These are phyloP conservation scores for Ochropleura leucogaster DNA, from an alignment of 2,888 invertebrate genomes.

Conservation along the genomic window DNA sequence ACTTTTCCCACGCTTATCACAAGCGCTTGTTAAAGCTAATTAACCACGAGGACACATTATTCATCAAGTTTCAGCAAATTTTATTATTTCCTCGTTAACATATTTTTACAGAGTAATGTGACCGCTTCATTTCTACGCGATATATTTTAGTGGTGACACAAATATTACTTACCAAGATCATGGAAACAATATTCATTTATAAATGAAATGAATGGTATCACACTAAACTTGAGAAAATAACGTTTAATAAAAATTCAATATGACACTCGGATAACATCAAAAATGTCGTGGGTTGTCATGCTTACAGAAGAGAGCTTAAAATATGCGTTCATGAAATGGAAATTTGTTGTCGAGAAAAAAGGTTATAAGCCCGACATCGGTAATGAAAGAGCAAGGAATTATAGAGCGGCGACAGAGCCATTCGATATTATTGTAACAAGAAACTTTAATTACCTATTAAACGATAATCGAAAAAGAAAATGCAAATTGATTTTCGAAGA, in stretches of 20 bases:
- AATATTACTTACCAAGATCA: constrained; percentile 48
- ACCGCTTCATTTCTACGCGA: constrained; percentile 13
- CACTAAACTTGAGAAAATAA: constrained; percentile 56
- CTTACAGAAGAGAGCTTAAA: constrained; percentile 22
- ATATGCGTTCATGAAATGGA: constrained; percentile 43
- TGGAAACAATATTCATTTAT: constrained; percentile 53
- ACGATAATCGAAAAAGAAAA: background rate
- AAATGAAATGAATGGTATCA: constrained; percentile 51
- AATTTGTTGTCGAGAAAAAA: constrained; percentile 29
- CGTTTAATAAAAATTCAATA: constrained; percentile 55
- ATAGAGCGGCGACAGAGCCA: constrained; percentile 18
- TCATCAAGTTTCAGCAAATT: constrained; percentile 44
- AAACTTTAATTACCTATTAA: constrained; percentile 39
- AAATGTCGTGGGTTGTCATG: constrained; percentile 52
- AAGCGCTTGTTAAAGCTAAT: constrained; percentile 34
- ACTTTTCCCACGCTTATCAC: constrained; percentile 30
- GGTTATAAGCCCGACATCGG: background rate
- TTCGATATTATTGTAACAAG: constrained; percentile 45
- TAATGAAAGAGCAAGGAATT: constrained; percentile 18
- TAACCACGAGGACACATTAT: constrained; percentile 29
- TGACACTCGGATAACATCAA: constrained; percentile 40
- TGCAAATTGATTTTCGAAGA: constrained; percentile 6
- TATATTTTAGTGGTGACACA: constrained; percentile 14
- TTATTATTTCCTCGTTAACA: constrained; percentile 23
- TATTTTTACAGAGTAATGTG: constrained; percentile 25